A percentile compares a stretch with the other conserved stretches of the same genome.
Conservation (phyloP, 1,140 invertebrate genomes). For the Hestina assimilis region DNA sequence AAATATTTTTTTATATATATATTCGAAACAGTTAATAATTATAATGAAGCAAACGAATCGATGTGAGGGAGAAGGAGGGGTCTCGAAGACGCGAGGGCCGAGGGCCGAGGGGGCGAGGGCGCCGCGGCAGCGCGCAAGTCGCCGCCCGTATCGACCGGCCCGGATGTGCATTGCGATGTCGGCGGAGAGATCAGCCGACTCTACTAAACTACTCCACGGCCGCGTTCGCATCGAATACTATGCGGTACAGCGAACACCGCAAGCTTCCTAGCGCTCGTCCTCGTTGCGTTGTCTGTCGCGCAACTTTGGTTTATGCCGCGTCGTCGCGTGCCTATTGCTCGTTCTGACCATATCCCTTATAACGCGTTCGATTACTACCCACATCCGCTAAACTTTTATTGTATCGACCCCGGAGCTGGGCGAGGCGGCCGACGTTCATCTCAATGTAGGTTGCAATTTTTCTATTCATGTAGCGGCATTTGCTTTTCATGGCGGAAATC, state of each 20-base stretch:
- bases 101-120: slow-evolving; percentile 44
- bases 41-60: slow-evolving; percentile 69
- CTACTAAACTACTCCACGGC: slow-evolving; percentile 52
- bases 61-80: slow-evolving; percentile 60
- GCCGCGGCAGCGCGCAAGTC: slow-evolving; percentile 68
- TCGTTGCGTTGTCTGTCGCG: slow-evolving; percentile 30
- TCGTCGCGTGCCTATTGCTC: slow-evolving; percentile 4
- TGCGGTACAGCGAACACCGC: slow-evolving; percentile 28
- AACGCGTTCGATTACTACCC: background rate
- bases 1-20: slow-evolving; percentile 52
- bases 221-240: slow-evolving; percentile 45
- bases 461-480: slow-evolving; percentile 8
- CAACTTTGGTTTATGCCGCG: slow-evolving; percentile 22
- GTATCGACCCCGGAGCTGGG: slow-evolving; percentile 15
- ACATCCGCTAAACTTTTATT: background rate
- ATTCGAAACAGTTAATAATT: slow-evolving; percentile 63
- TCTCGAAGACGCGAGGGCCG: slow-evolving; percentile 52
- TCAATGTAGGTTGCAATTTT: slow-evolving; percentile 15
- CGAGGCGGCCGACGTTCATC: slow-evolving; percentile 8
- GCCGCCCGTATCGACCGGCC: slow-evolving; percentile 70
- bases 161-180: slow-evolving; percentile 72
- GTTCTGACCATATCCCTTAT: slow-evolving; percentile 15
- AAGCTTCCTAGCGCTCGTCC: slow-evolving; percentile 22
- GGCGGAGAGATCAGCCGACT: slow-evolving; percentile 64
- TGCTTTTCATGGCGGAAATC: background rate